These are phyloP conservation scores for Barypeithes pellucidus DNA, from an alignment of 2,888 invertebrate species.

Conservation along the genomic window DNA sequence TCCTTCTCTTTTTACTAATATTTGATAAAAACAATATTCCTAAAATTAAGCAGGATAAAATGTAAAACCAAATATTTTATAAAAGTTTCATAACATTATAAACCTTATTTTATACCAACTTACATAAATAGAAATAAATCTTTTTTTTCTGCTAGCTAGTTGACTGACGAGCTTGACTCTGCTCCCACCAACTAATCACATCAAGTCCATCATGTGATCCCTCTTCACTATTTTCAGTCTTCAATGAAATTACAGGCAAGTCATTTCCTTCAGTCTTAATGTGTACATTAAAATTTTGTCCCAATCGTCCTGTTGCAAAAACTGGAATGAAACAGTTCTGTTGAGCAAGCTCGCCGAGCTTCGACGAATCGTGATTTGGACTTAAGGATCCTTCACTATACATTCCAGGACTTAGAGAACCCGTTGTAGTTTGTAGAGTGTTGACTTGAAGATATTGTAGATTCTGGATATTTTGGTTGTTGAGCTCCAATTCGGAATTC, in stretches of 20 bases:
- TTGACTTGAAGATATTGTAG: slow-evolving; percentile 71
- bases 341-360: slow-evolving; percentile 23
- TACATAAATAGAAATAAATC: slow-evolving; percentile 7
- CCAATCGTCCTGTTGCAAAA: slow-evolving; percentile 59
- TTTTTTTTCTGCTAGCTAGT: slow-evolving; percentile 22
- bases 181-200: slow-evolving; percentile 75
- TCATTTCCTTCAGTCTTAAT: slow-evolving; percentile 56
- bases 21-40: too few species aligned
- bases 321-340: slow-evolving; percentile 62
- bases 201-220: slow-evolving; percentile 71
- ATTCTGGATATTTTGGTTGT: slow-evolving; percentile 72
- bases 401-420: slow-evolving; percentile 66
- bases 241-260: slow-evolving; percentile 67
- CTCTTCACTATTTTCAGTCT: slow-evolving; percentile 62
- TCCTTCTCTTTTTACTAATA: too few species aligned
- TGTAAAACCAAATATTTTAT: too few species aligned
- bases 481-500: slow-evolving; percentile 73
- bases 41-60: too few species aligned
- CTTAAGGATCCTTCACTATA: slow-evolving; percentile 68
- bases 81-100: too few species aligned
- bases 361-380: slow-evolving; percentile 34
- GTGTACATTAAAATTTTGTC: slow-evolving; percentile 55
- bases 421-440: slow-evolving; percentile 60
- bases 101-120: not conserved
- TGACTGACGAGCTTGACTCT: slow-evolving; percentile 56